Evolutionary conservation across 2,888 invertebrate species (phyloP).

Genomic region (Sepioteuthis lessoniana): DNA sequence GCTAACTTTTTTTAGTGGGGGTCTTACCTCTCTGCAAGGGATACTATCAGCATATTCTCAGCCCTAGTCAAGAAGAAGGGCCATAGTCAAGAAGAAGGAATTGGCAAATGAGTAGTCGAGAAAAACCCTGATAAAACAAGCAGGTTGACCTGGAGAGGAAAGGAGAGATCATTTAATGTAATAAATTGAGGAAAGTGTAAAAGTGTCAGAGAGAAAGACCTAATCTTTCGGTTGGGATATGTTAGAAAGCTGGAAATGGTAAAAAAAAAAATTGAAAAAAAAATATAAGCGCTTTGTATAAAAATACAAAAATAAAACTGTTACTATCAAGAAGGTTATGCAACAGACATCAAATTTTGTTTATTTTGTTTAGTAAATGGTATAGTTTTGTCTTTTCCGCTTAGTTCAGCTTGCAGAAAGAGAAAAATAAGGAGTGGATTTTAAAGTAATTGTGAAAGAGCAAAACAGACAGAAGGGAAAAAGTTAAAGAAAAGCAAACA

Average conservation of each 20-base stretch:
- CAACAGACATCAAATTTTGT: background rate
- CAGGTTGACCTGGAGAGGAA: background rate
- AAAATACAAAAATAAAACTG: background rate
- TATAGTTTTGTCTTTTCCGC: background rate
- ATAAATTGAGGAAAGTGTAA: background rate
- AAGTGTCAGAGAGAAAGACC: background rate
- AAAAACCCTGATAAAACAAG: background rate
- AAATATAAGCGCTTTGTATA: background rate
- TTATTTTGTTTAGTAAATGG: background rate
- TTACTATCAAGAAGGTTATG: background rate
- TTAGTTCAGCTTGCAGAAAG: background rate
- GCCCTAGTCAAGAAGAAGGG: no score
- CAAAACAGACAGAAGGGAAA: background rate
- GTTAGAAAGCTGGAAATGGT: background rate
- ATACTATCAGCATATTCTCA: no score
- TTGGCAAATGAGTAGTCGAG: background rate
- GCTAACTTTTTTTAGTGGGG: no score
- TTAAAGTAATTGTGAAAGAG: background rate
- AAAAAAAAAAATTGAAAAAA: background rate
- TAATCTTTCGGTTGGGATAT: background rate
- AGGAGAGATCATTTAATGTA: background rate
- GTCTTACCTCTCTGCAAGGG: no score
- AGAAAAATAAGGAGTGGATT: background rate
- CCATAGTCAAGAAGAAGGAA: background rate
- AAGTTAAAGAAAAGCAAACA: background rate